Evolutionary conservation across 2,888 invertebrate genomes (phyloP).

Genomic region (Mechanitis messenoides): DNA sequence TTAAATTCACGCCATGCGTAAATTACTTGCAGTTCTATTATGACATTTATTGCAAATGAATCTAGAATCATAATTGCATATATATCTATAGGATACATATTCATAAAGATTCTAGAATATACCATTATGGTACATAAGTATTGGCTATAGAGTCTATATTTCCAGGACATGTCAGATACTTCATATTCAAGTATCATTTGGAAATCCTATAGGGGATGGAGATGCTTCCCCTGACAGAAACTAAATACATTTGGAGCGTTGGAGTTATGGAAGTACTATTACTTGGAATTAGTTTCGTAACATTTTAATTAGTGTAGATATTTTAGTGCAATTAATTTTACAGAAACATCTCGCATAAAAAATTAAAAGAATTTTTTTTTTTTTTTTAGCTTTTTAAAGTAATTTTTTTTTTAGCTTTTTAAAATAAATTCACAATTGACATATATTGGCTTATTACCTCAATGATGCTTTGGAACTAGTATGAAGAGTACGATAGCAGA

Average conservation of each 20-base stretch:
- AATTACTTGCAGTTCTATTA: background rate
- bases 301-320: too few relatives aligned
- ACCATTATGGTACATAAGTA: background rate
- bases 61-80: background rate
- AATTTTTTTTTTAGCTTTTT: too few relatives aligned
- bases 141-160: slow-evolving; percentile 5
- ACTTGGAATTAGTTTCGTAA: too few relatives aligned
- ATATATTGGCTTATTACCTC: too few relatives aligned
- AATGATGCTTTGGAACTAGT: too few relatives aligned
- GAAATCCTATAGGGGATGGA: background rate
- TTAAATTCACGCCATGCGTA: background rate
- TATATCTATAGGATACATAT: background rate
- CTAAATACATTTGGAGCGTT: background rate
- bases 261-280: background rate
- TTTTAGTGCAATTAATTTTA: too few relatives aligned
- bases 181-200: slow-evolving; percentile 3
- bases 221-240: slow-evolving; percentile 9
- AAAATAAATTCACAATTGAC: too few relatives aligned
- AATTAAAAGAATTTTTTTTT: too few relatives aligned
- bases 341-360: too few relatives aligned
- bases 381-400: too few relatives aligned
- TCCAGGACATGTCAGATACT: background rate
- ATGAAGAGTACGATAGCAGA: too few relatives aligned
- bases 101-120: background rate
- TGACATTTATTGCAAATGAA: background rate